Percentiles rank a stretch among this genome's conserved stretches.
Conservation (phyloP, 2,113 vertebrate genomes). For the Rhadina sibilatrix region DNA sequence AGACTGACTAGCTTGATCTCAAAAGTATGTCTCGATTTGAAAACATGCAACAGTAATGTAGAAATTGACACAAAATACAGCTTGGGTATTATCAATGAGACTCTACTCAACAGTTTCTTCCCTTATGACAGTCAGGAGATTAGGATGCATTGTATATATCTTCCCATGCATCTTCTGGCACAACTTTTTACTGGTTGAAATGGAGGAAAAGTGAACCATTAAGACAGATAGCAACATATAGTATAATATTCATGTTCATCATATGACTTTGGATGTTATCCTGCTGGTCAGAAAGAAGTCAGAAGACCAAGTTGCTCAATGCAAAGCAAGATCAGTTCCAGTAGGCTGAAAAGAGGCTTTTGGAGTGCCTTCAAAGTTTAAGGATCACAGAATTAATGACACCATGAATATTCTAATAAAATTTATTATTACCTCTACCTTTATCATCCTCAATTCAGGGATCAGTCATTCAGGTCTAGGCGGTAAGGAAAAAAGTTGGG, state of each 20-base stretch:
- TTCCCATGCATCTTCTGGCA: not conserved
- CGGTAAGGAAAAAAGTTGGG: not conserved
- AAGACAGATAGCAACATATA: not conserved
- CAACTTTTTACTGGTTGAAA: not conserved
- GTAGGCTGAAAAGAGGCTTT: not conserved
- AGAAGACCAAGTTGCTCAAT: not conserved
- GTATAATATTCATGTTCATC: not conserved
- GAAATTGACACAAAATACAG: not conserved
- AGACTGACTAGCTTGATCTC: not conserved
- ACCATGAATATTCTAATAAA: not conserved
- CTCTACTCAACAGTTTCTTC: not conserved
- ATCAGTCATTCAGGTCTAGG: not conserved
- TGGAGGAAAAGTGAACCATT: not conserved
- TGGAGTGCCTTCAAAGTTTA: not conserved
- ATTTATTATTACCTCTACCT: not conserved
- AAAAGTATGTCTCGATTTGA: not conserved
- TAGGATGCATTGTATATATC: not conserved
- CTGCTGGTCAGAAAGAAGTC: not conserved
- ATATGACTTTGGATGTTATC: not conserved
- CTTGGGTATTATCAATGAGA: not conserved
- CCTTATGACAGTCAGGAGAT: not conserved
- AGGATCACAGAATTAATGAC: not conserved
- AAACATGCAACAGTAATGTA: not conserved
- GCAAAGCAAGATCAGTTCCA: not conserved
- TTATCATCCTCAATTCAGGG: not conserved